Percentiles rank a stretch among this genome's conserved stretches.
Conservation (phyloP, 1,140 invertebrate genomes). For the Calliphora vicina region DNA sequence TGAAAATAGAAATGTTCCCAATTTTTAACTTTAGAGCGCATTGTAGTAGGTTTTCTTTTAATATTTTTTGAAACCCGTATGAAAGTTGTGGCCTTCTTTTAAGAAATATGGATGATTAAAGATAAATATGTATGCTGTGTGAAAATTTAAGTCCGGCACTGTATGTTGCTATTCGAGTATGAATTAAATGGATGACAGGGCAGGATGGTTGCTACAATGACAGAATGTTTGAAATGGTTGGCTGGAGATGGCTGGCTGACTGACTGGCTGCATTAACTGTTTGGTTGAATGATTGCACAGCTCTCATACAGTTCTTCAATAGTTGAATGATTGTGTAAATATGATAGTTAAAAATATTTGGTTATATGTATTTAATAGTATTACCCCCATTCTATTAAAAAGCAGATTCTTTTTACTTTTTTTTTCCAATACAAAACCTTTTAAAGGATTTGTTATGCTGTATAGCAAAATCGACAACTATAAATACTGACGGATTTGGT, state of each 20-base stretch:
- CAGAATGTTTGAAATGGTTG: neutral
- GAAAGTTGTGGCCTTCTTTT: no score
- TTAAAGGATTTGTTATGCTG: neutral
- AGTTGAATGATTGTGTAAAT: neutral
- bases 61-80: no score
- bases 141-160: no score
- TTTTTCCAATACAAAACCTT: neutral
- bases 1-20: no score
- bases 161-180: no score
- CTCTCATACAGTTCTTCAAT: neutral
- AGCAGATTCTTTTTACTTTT: neutral
- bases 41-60: no score
- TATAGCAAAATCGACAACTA: neutral
- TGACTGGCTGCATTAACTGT: neutral
- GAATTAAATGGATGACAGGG: no score
- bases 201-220: no score
- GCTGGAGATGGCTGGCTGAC: neutral
- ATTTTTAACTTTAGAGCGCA: no score
- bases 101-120: no score
- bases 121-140: no score
- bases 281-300: no score
- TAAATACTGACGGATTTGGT: neutral
- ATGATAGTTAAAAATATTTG: neutral
- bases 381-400: neutral
- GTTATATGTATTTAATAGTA: neutral